Base-by-base conservation (phyloP, 2,888 invertebrate genomes). In the Heliconius ethilla region DNA sequence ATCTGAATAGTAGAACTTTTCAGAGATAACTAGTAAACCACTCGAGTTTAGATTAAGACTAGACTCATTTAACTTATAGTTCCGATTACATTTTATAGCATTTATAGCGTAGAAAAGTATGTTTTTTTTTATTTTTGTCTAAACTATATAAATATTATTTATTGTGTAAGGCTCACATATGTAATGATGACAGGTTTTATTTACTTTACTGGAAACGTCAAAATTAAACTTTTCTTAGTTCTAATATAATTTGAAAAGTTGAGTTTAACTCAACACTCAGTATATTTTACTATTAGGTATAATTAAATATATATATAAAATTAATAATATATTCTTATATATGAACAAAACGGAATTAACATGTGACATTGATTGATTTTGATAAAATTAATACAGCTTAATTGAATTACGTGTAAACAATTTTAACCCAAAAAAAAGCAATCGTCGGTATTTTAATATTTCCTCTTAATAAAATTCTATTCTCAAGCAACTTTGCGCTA, bases 391-490 rank as follows among this genome's bases (percentile, higher is more conserved):
- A 51, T 33, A 33, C 33, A 72, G n/a, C n/a, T 72, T 25, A 59
- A 72, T 72, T 72, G 29, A 69, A 72, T 72, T 72, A 72, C n/a
- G 33, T 59, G n/a, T 59, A 72, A 33, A 72, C 29, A 55, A 22
- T 70, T 22, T 29, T 33, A 25, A 37, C 72, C 55, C 55, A 18
- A 18, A 29, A 70, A 72, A 70, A 72, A 2, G 5, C 55, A 59
- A 59, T n/a, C 18, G 51, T 22, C 15, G 59, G 59, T 33, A 72
- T 72, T 59, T 72, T 72, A 25, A 72, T 72, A 25, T 59, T 72
- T 72, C 72, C 72, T 72, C 70, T 29, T 51, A 70, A 29, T 6
- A 59, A 78, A 69, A 18, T 37, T 40, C 62, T 77, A 40, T 45
- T 74, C 45, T 27, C 70, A 55, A 67, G 70, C 51, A 63, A 40